Conservation (phyloP, 1,140 invertebrate species). For the Drosophila melanica region DNA sequence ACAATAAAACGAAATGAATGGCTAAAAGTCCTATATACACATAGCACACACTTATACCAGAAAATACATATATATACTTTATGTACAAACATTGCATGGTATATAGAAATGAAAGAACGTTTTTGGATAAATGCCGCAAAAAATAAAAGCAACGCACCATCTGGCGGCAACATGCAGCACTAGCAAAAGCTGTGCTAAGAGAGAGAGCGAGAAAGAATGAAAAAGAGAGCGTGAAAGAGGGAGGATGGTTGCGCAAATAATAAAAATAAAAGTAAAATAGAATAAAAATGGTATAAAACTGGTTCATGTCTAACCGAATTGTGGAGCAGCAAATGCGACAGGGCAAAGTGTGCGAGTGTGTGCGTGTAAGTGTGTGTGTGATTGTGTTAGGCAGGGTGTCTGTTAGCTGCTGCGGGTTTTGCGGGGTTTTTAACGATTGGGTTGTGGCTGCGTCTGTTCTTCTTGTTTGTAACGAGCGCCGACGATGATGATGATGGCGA, state of each 20-base stretch:
- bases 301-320: slow-evolving; percentile 65
- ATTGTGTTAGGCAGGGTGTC: slow-evolving; percentile 29
- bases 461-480: slow-evolving; percentile 21
- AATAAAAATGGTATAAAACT: slow-evolving; percentile 52
- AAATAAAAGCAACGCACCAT: slow-evolving; percentile 60
- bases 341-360: neutral
- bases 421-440: slow-evolving; percentile 39
- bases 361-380: neutral
- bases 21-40: slow-evolving; percentile 54
- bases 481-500: slow-evolving; percentile 5
- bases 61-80: slow-evolving; percentile 14
- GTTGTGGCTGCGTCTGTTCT: slow-evolving; percentile 19
- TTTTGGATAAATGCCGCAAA: slow-evolving; percentile 32
- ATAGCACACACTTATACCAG: slow-evolving; percentile 31
- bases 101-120: slow-evolving; percentile 28
- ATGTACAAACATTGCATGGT: slow-evolving; percentile 36
- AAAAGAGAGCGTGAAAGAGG: neutral
- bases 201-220: neutral
- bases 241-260: slow-evolving; percentile 32
- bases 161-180: slow-evolving; percentile 58
- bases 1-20: slow-evolving; percentile 70
- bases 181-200: slow-evolving; percentile 2
- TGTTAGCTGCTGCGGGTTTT: slow-evolving; percentile 35
- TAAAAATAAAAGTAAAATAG: slow-evolving; percentile 58
- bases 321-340: slow-evolving; percentile 16